Conservation (phyloP, 2,888 invertebrate species). For the Oscheius sp. region DNA sequence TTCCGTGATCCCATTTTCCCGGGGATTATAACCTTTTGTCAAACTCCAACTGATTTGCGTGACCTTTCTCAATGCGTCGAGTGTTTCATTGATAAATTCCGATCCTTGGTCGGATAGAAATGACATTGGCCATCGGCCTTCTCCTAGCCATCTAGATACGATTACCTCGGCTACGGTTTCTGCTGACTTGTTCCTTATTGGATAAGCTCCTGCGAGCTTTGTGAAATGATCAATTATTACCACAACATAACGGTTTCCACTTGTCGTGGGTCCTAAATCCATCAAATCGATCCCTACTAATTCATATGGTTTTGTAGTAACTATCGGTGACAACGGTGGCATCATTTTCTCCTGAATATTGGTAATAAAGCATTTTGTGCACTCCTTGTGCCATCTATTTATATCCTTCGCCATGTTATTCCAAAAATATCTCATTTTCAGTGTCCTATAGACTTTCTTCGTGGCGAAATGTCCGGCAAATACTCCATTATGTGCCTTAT, state of each 20-base stretch:
- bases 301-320: constrained; percentile 34
- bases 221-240: constrained; percentile 44
- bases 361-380: constrained; percentile 30
- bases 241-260: constrained; percentile 11
- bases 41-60: no score
- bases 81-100: constrained; percentile 40
- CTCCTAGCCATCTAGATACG: constrained; percentile 36
- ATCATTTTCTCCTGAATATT: constrained; percentile 24
- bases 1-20: no score
- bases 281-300: constrained; percentile 41
- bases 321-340: constrained; percentile 36
- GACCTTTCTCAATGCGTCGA: no score
- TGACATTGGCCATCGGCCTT: constrained; percentile 29
- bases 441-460: constrained; percentile 4
- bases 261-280: constrained; percentile 32
- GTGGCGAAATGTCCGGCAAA: constrained; percentile 26
- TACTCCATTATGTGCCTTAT: constrained; percentile 35
- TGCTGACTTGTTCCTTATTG: constrained; percentile 41
- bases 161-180: constrained; percentile 41
- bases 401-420: constrained; percentile 39
- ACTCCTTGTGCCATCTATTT: constrained; percentile 31
- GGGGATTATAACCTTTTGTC: no score
- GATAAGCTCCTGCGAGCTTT: constrained; percentile 30
- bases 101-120: constrained; percentile 40
- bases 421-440: constrained; percentile 37